phyloP scores from a whole-genome alignment of 2,113 vertebrate genomes.

The Sinocyclocheilus grahami region DNA sequence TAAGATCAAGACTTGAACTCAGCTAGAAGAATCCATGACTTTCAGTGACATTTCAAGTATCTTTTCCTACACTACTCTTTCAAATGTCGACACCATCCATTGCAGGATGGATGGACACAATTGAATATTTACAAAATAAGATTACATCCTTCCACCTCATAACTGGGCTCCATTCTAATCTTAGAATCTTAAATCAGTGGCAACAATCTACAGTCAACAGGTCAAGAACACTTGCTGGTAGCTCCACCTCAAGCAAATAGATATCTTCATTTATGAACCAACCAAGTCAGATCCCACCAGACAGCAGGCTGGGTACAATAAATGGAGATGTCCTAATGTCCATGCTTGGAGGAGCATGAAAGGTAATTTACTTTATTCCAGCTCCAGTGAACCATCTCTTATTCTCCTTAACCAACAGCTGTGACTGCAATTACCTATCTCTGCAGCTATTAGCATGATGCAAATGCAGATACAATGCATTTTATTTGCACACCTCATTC shows the following conservation, averaged over 20 bases:
- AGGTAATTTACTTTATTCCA: conserved; percentile 44
- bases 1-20: too few relatives aligned
- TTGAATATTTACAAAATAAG: background rate
- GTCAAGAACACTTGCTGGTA: background rate
- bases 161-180: too few relatives aligned
- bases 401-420: conserved; percentile 9
- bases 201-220: background rate
- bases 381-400: conserved; percentile 20
- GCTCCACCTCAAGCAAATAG: background rate
- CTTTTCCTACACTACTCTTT: background rate
- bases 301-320: background rate
- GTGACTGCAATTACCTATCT: conserved; percentile 4
- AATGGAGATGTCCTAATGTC: conserved; percentile 8
- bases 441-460: conserved; percentile 32
- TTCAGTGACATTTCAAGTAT: too few relatives aligned
- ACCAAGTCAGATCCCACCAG: background rate
- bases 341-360: conserved; percentile 24
- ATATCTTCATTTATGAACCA: conserved; percentile 9
- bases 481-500: background rate
- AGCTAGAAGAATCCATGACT: too few relatives aligned
- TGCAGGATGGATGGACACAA: background rate
- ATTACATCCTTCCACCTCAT: background rate
- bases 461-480: conserved; percentile 15
- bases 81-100: conserved; percentile 11
- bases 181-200: background rate